Evolutionary conservation across 64 coral and sea anemone species (phyloP), one percentile per base, ranked within the genome.

Genomic region (Pocillopora damicornis): DNA sequence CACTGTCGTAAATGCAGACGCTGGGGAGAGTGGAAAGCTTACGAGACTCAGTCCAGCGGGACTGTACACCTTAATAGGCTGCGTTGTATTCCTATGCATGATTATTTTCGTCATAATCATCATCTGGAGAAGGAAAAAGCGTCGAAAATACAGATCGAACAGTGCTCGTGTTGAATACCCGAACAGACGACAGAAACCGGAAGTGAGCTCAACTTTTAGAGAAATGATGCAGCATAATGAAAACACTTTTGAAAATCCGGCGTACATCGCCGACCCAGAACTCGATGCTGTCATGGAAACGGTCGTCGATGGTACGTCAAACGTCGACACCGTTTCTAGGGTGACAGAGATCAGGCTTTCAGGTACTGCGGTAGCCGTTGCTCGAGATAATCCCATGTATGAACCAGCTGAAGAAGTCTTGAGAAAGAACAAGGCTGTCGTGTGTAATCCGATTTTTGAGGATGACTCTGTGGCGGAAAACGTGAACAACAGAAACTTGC

Each of bases 341-440:
- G 87, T 82, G 12, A 94, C 92, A 5, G 80, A 89, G 63, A 90
- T 95, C 56, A 87, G 66, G 71, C 88, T 87, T 18, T 88, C 89
- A 37, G 79, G 81, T 26, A 58, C 76, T 57, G 62, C 81, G 23
- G 93, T 87, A 20, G 89, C 93, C 26, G 71, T 88, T 79, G 87
- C 78, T 0, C 90, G 86, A 35, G 93, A 95, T 22, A 95, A 95
- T 22, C 93, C 93, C 17, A 61, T 91, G 60, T 95, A 91, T 77
- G 93, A 95, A 76, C 83, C 93, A 51, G 93, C 78, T 1, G 93
- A 95, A 15, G 60, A 76, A 60, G 93, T 95, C 57, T 75, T 95
- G 25, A 76, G 89, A 13, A 95, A 77, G 65, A 79, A 95, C 76
- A 56, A 20, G 13, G 61, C 30, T 35, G 78, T 91, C 59, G 86